Percentiles rank a stretch among this genome's conserved stretches.
Conservation (phyloP, 2,797 vertebrate species). For the Chaetophractus vellerosus region DNA sequence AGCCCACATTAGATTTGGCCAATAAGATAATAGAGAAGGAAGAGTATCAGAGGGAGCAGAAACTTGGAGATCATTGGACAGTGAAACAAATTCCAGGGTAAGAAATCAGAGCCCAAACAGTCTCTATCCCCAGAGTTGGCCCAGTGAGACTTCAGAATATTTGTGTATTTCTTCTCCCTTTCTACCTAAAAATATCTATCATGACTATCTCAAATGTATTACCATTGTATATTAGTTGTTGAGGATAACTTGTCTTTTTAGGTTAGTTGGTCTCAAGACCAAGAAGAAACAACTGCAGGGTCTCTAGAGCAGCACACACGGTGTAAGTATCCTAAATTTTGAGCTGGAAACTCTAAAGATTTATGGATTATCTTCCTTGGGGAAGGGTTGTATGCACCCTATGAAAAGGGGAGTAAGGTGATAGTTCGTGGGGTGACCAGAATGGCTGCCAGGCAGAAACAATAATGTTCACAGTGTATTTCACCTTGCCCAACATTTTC, state of each 20-base stretch:
- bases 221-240: not conserved
- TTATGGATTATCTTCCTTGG: not conserved
- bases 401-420: not conserved
- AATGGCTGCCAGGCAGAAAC: not conserved
- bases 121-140: not conserved
- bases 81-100: not conserved
- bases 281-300: not conserved
- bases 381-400: not conserved
- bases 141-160: not conserved
- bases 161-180: not conserved
- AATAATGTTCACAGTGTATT: not conserved
- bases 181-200: not conserved
- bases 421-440: not conserved
- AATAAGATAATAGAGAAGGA: not conserved
- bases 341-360: not conserved
- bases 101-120: not conserved
- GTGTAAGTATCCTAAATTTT: not conserved
- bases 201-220: not conserved
- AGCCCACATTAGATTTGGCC: not conserved
- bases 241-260: not conserved
- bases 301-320: not conserved
- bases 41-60: not conserved
- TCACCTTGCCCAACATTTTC: not conserved
- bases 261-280: not conserved
- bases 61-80: not conserved